phyloP scores from a whole-genome alignment of 2,113 vertebrate genomes.

The Tinamus guttatus region DNA sequence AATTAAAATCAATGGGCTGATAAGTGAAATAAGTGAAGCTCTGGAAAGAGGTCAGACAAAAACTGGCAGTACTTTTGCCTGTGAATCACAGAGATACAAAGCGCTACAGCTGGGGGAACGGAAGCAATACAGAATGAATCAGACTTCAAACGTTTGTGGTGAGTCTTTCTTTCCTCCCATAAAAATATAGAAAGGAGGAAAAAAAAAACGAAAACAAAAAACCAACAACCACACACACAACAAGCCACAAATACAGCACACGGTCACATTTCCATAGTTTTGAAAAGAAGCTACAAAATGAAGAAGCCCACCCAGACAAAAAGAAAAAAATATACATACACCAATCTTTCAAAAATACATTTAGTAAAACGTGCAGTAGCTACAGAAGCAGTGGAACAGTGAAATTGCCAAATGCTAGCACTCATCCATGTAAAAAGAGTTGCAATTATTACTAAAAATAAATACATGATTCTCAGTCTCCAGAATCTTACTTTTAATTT shows the following conservation, averaged over 20 bases:
- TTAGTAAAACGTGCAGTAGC: background rate
- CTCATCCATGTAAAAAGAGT: background rate
- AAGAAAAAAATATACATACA: background rate
- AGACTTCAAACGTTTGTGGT: background rate
- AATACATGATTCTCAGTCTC: background rate
- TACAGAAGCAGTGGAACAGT: background rate
- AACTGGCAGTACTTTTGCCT: background rate
- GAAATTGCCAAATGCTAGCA: background rate
- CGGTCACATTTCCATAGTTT: background rate
- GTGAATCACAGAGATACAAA: background rate
- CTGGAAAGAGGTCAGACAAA: background rate
- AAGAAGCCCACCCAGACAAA: background rate
- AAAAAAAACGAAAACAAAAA: background rate
- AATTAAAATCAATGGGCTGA: conserved; percentile 46
- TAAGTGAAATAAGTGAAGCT: conserved; percentile 7
- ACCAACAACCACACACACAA: too few species aligned
- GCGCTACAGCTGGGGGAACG: background rate
- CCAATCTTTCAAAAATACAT: background rate
- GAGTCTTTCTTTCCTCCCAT: background rate
- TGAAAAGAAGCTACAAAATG: background rate
- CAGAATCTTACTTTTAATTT: background rate
- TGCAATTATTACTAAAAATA: background rate
- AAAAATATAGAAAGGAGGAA: background rate
- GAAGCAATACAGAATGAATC: background rate
- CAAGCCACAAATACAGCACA: background rate